These are phyloP conservation scores for Danio choprae DNA, from an alignment of 2,797 vertebrate genomes.

Conservation along the genomic window DNA sequence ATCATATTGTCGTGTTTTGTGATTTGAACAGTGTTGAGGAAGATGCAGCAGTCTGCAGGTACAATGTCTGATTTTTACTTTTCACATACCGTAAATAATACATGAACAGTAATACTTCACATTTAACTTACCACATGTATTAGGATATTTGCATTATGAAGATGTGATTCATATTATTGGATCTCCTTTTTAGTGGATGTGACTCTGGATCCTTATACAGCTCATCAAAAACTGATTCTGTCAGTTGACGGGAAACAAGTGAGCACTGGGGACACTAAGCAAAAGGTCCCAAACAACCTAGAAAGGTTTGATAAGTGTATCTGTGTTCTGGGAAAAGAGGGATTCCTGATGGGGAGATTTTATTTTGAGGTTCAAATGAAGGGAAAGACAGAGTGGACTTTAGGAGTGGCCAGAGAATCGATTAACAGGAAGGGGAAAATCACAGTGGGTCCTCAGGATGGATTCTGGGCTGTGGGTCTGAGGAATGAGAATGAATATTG, in stretches of 20 bases:
- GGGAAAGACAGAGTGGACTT: neutral
- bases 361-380: neutral
- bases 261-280: neutral
- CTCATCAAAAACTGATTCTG: neutral
- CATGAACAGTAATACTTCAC: too few relatives aligned
- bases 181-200: neutral
- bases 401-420: neutral
- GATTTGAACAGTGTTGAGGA: too few relatives aligned
- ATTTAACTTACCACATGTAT: too few relatives aligned
- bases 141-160: neutral
- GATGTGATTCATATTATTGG: neutral
- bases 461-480: neutral
- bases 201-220: neutral
- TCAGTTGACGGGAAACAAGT: neutral
- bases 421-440: neutral
- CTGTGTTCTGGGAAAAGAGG: neutral
- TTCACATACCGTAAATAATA: too few relatives aligned
- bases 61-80: too few relatives aligned
- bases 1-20: too few relatives aligned
- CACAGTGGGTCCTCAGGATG: neutral
- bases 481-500: neutral
- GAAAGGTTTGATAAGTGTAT: neutral
- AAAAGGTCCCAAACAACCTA: neutral
- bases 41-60: too few relatives aligned
- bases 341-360: neutral